Evolutionary conservation across 2,113 vertebrate species (phyloP).

Genomic region (Spermophilus dauricus): DNA sequence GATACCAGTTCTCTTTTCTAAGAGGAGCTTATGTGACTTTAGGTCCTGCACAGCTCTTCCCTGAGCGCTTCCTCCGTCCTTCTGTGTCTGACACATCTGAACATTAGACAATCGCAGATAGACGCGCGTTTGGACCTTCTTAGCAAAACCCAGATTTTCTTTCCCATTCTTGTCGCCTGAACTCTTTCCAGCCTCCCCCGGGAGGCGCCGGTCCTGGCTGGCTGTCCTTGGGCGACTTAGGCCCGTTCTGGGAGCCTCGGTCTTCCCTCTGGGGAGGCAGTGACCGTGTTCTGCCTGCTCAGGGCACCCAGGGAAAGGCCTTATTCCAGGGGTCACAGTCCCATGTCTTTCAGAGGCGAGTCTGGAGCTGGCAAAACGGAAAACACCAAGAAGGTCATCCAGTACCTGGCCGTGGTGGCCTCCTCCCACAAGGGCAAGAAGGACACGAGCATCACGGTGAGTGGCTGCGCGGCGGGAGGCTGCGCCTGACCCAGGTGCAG

Average conservation of each 20-base stretch:
- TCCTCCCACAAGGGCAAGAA: constrained; percentile 98
- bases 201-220: accelerated
- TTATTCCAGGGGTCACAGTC: not conserved
- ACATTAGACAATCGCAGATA: not conserved
- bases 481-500: too few relatives aligned
- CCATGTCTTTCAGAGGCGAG: constrained; percentile 92
- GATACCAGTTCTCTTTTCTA: too few relatives aligned
- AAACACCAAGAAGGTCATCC: constrained; percentile 98
- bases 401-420: constrained; percentile 97
- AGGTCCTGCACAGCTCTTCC: not conserved
- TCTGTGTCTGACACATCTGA: not conserved
- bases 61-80: not conserved
- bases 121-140: not conserved
- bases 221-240: not conserved
- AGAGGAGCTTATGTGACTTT: too few relatives aligned
- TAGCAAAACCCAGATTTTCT: not conserved
- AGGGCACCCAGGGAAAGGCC: not conserved
- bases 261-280: not conserved
- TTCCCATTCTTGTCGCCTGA: not conserved
- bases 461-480: constrained; percentile 59
- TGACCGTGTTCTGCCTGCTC: too few relatives aligned
- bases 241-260: not conserved
- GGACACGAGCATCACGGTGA: constrained; percentile 95
- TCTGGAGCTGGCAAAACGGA: constrained; percentile 98
- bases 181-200: not conserved